These are phyloP conservation scores for Microctenopoma lineatum DNA, from an alignment of 2,797 vertebrate genomes.

Conservation along the genomic window DNA sequence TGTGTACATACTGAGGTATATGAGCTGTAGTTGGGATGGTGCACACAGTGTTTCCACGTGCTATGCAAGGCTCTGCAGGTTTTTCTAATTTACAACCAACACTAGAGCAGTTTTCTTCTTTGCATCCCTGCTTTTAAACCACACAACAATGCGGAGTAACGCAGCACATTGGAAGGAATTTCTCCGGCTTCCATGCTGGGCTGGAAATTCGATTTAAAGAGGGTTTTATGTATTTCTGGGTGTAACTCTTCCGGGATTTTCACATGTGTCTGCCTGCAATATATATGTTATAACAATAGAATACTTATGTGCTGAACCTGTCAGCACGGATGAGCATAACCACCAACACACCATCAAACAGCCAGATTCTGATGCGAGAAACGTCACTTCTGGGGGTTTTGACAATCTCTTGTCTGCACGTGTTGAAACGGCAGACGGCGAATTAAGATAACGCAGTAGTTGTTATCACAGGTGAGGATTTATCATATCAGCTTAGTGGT, in stretches of 20 bases:
- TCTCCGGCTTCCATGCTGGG: not conserved
- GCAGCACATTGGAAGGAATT: not conserved
- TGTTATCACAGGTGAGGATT: conserved; percentile 1
- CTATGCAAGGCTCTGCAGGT: not conserved
- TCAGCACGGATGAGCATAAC: not conserved
- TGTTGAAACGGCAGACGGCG: not conserved
- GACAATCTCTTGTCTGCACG: not conserved
- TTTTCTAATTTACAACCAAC: conserved; percentile 4
- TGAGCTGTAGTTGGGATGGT: not conserved
- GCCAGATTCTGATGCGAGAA: not conserved
- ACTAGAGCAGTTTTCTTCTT: not conserved
- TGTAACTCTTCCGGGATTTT: conserved; percentile 4
- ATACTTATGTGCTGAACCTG: not conserved
- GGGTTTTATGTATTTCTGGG: not conserved
- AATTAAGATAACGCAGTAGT: not conserved
- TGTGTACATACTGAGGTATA: conserved; percentile 20
- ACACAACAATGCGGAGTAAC: not conserved
- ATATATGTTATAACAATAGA: conserved; percentile 12
- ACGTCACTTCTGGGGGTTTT: not conserved
- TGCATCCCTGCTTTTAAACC: not conserved
- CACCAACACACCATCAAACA: not conserved
- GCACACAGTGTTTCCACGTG: not conserved
- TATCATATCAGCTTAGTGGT: not conserved
- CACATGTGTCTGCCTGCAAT: not conserved
- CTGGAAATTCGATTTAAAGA: not conserved